Conservation (phyloP, 2,113 vertebrate genomes). For the Bagarius yarrelli region DNA sequence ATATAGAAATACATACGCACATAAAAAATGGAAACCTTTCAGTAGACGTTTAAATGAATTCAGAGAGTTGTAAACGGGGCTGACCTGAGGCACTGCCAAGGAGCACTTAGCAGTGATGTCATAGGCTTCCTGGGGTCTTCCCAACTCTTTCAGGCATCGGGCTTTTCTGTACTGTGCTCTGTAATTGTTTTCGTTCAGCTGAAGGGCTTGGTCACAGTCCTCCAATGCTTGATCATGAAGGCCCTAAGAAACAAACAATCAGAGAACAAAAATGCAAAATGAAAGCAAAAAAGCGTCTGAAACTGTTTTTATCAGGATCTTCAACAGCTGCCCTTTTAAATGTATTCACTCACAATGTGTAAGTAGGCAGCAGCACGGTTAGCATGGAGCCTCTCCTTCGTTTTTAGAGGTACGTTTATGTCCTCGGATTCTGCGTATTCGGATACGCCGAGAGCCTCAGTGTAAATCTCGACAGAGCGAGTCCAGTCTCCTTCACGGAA, state of each 20-base stretch:
- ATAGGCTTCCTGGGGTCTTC: constrained; percentile 87
- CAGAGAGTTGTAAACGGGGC: constrained; percentile 21
- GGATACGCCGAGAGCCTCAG: constrained; percentile 88
- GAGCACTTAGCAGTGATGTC: constrained; percentile 94
- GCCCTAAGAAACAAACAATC: constrained; percentile 66
- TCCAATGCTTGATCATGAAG: constrained; percentile 83
- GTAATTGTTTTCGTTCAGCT: constrained; percentile 83
- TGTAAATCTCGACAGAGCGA: constrained; percentile 85
- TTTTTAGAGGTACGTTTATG: constrained; percentile 76
- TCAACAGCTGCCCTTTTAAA: neutral
- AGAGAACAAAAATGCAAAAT: neutral
- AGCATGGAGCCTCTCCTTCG: constrained; percentile 85
- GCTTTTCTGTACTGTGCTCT: constrained; percentile 90
- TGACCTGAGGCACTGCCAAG: constrained; percentile 89
- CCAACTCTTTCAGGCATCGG: constrained; percentile 84
- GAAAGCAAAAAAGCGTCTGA: neutral
- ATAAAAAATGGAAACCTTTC: neutral
- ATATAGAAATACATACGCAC: neutral
- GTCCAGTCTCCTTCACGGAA: constrained; percentile 87
- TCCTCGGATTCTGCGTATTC: constrained; percentile 93
- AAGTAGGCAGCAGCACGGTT: constrained; percentile 92
- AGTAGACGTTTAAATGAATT: neutral
- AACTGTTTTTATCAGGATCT: neutral
- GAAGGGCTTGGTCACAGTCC: constrained; percentile 86
- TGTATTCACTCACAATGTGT: constrained; percentile 76